These are phyloP conservation scores for Pedetes capensis DNA, from an alignment of 2,113 vertebrate species.

Conservation along the genomic window DNA sequence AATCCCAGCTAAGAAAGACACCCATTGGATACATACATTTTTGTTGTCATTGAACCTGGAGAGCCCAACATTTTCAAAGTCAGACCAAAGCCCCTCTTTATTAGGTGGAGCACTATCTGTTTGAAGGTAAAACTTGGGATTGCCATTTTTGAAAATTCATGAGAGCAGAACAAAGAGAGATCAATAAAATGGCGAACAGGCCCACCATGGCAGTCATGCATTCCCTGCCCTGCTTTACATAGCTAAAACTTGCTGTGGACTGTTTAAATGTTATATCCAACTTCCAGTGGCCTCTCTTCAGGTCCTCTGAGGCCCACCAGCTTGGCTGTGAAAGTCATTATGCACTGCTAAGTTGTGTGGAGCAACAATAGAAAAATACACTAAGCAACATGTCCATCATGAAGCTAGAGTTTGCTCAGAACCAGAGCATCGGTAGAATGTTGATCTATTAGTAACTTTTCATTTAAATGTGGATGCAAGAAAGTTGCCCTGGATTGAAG, in stretches of 20 bases:
- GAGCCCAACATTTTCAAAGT: not conserved
- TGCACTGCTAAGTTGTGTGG: not conserved
- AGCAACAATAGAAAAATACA: not conserved
- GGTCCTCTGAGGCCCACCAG: not conserved
- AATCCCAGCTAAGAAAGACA: too few relatives aligned
- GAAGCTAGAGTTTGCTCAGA: not conserved
- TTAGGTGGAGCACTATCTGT: not conserved
- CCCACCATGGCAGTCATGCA: not conserved
- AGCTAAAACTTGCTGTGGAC: not conserved
- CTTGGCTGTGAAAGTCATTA: slow-evolving; percentile 50
- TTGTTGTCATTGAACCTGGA: not conserved
- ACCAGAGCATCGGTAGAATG: not conserved
- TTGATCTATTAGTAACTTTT: not conserved
- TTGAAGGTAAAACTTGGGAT: not conserved
- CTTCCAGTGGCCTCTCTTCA: not conserved
- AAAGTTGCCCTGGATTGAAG: not conserved
- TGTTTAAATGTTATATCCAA: slow-evolving; percentile 45
- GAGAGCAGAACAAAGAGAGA: not conserved
- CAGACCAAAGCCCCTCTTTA: not conserved
- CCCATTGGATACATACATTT: fast-evolving
- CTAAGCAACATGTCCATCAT: not conserved
- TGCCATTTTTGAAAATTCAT: not conserved
- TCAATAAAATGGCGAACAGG: not conserved
- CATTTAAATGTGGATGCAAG: not conserved
- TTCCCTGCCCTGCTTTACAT: not conserved